Base-by-base conservation (phyloP, 2,113 vertebrate species). In the Trinectes maculatus region DNA sequence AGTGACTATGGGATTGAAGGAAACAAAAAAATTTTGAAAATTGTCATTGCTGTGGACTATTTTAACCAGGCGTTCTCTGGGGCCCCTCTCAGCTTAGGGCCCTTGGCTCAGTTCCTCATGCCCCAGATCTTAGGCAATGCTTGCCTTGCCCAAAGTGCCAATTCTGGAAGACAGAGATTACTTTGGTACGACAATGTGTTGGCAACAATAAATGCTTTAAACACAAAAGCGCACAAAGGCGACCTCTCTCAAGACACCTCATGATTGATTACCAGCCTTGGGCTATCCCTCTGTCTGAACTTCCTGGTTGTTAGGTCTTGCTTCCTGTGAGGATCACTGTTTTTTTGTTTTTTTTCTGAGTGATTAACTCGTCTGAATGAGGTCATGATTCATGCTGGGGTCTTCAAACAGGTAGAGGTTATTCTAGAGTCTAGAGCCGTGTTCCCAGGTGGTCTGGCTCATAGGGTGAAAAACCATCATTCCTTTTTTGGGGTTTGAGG, bases 251-350 rank as follows among this genome's bases (percentile, higher is more conserved):
- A 56, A 64, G 73, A 77, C 71, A 62, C 53, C n/a, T 49, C 10
- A 52, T 88, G 84, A 83, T 86, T 85, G 88, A 92, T 92, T 84
- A 87, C 82, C 28, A 26, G 80, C 87, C 83, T 67, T 3, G 3
- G 73, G 90, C 79, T 74, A 59, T 79, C 67, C 73, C 77, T 72
- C 44, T 79, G 40, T 82, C 71, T 82, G 68, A 76, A 87, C 85
- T 89, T 89, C 85, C 88, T 91, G 84, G 59, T 74, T 81, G 80
- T 80, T 79, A 89, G 80, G 69, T 69, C 58, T 37, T 39, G 74
- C 71, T 86, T 88, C 85, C 86, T 86, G 78, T 18, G 25, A 61
- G 77, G 75, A 79, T 77, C 74, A 59, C 52, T 82, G 80, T 71
- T 48, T 82, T 88, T 63, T 77, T 81, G 12, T n/a, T 40, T 40